Evolutionary conservation across 2,888 invertebrate species (phyloP), one percentile per base, ranked within the genome.

Genomic region (Sminthurinus aureus): DNA sequence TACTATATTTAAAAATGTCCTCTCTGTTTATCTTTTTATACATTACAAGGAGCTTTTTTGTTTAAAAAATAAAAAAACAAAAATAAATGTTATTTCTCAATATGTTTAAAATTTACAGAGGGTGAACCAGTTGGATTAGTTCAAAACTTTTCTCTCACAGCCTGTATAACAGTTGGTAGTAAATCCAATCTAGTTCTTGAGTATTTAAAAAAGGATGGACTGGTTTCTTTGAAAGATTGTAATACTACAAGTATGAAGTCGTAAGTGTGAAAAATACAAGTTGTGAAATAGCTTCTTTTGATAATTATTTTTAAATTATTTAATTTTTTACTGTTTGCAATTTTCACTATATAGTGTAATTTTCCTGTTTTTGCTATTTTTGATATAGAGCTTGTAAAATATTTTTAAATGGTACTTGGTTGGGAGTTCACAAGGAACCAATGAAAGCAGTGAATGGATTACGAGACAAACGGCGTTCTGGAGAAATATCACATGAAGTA

Each of bases 331-430:
- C 2, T 9, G 9, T 20, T 71, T 74, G 13, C 3, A 1, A 24
- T 74, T 18, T 26, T n/a, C n/a, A 38, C 38, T 38, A 20, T n/a
- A n/a, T n/a, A n/a, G n/a, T n/a, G n/a, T n/a, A n/a, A n/a, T n/a
- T n/a, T n/a, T n/a, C n/a, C n/a, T n/a, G n/a, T n/a, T n/a, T n/a
- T n/a, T n/a, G 8, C 8, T 26, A 74, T 26, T 76, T 76, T 76
- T 51, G n/a, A 15, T 64, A 9, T 87, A 91, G 91, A 87, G 91
- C 92, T 1, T 92, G 93, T 0, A 93, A 93, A 89, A 92, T 93
- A 81, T 93, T 93, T 89, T 92, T 93, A 38, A 93, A 93, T 89
- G 93, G 93, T 20, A 91, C 92, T 84, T 93, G 93, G 93, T 92
- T 93, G 18, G 93, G 93, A 73, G 64, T 76, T 50, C 78, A 78